phyloP scores from a whole-genome alignment of 2,797 vertebrate genomes.

The Fratercula arctica region DNA sequence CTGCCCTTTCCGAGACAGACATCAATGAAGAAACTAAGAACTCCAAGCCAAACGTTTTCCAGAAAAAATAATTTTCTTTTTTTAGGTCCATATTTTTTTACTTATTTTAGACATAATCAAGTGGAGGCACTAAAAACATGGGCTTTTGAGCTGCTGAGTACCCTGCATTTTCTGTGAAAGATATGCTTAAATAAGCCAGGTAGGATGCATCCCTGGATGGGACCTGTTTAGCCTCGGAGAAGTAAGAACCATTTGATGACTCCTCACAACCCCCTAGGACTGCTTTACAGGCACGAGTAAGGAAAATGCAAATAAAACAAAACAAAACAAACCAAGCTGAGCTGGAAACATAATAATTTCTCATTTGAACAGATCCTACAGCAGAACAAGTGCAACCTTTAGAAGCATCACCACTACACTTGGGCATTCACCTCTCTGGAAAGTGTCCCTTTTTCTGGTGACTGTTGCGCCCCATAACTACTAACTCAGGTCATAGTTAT shows the following conservation, averaged over 20 bases:
- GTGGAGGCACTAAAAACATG: background rate
- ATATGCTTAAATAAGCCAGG: background rate
- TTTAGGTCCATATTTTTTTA: background rate
- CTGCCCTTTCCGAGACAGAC: slow-evolving; percentile 4
- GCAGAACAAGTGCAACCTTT: background rate
- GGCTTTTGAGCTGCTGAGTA: background rate
- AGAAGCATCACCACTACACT: background rate
- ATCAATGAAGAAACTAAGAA: background rate
- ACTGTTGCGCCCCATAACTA: background rate
- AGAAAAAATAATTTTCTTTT: background rate
- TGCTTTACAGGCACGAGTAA: background rate
- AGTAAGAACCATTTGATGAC: background rate
- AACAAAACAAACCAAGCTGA: background rate
- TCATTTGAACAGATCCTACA: background rate
- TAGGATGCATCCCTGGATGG: background rate
- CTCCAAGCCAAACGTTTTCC: slow-evolving; percentile 4
- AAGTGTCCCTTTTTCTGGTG: background rate
- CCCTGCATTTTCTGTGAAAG: background rate
- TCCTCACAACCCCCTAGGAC: background rate
- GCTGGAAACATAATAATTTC: background rate
- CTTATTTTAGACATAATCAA: background rate
- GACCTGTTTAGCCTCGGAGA: background rate
- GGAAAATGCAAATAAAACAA: background rate
- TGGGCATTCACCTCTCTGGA: background rate
- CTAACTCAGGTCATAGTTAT: background rate